phyloP scores from a whole-genome alignment of 1,140 invertebrate species.

The Drosophila oshimai region DNA sequence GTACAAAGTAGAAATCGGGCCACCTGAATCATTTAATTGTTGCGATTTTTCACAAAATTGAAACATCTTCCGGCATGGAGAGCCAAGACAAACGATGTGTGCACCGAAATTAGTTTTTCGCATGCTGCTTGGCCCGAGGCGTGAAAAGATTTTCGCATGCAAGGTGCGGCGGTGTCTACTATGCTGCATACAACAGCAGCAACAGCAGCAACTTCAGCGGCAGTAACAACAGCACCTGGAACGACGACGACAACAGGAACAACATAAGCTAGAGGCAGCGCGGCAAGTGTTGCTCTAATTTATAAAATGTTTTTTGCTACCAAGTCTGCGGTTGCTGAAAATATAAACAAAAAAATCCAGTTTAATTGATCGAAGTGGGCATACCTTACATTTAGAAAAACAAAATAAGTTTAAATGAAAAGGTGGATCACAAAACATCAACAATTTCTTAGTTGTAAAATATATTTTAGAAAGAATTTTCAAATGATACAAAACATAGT shows the following conservation, averaged over 20 bases:
- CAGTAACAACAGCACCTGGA: constrained; percentile 2
- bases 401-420: no score
- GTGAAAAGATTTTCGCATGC: constrained; percentile 79
- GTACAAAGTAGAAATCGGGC: constrained; percentile 62
- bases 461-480: no score
- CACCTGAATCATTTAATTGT: constrained; percentile 75
- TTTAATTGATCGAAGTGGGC: not conserved
- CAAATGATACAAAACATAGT: no score
- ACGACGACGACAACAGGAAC: not conserved
- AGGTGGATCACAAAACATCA: no score
- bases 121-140: constrained; percentile 67
- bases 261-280: constrained; percentile 24
- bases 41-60: constrained; percentile 75
- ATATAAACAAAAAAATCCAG: constrained; percentile 8
- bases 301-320: constrained; percentile 76
- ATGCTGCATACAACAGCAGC: constrained; percentile 20
- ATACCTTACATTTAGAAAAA: constrained; percentile 15
- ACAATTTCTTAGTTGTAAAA: no score
- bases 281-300: constrained; percentile 78
- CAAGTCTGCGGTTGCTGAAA: constrained; percentile 35
- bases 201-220: constrained; percentile 17
- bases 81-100: constrained; percentile 72
- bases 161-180: constrained; percentile 60
- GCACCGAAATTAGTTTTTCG: constrained; percentile 78
- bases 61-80: constrained; percentile 74